phyloP scores from a whole-genome alignment of 23 tunicate species.

The Corella eumyota region DNA sequence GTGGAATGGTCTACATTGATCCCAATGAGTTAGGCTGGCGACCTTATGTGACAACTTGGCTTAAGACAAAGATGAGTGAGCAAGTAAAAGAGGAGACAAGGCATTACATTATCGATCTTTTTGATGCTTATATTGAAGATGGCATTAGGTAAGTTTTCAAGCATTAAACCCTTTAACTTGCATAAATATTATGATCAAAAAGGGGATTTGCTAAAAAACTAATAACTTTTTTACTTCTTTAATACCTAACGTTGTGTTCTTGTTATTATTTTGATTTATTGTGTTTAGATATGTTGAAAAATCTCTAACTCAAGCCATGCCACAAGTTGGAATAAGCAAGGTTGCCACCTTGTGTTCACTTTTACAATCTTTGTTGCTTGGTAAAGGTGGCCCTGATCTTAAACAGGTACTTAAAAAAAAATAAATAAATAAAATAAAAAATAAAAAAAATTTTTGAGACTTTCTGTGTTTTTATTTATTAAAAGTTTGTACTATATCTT shows the following conservation, averaged over 20 bases:
- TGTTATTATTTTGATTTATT: not conserved
- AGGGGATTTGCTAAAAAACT: no score
- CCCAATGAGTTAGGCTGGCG: constrained; percentile 98
- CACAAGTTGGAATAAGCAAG: constrained; percentile 86
- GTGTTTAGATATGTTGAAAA: constrained; percentile 60
- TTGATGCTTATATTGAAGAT: constrained; percentile 99
- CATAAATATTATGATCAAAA: no score
- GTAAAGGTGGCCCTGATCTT: constrained; percentile 77
- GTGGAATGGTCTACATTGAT: constrained; percentile 99
- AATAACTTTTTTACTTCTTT: no score
- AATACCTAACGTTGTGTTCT: not conserved
- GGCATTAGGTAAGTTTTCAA: constrained; percentile 73
- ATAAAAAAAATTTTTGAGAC: not conserved
- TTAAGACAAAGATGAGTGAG: constrained; percentile 41
- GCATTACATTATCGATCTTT: constrained; percentile 77
- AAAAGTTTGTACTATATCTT: not conserved
- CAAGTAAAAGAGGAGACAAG: constrained; percentile 53
- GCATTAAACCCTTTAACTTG: not conserved
- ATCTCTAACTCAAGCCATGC: constrained; percentile 70
- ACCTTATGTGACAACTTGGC: constrained; percentile 91
- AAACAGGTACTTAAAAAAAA: no score
- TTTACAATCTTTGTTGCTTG: constrained; percentile 73
- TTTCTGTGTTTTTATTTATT: not conserved
- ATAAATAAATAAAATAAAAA: not conserved
- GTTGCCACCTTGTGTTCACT: constrained; percentile 81